Base-by-base conservation (phyloP, 2,888 invertebrate species). In the Monoplex corrugatus region DNA sequence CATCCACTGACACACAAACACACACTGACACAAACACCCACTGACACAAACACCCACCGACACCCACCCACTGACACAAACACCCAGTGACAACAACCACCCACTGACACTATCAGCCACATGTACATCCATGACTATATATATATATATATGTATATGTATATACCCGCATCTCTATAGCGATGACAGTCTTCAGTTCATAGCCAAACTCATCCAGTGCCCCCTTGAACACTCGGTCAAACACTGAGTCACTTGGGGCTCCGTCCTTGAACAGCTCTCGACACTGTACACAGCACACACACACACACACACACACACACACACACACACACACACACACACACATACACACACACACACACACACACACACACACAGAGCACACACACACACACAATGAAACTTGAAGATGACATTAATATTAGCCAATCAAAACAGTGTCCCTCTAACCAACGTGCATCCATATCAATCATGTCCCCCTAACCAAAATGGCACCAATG, bases 191-290 rank as follows among this genome's bases (percentile, higher is more conserved):
- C 80, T 99, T 98, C 89, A 99, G 96, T 96, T 98, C 98, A 96
- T 98, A 98, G 96, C 99, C 98, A 96, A 99, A 99, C 96, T 98
- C 98, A 89, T 97, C 97, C 89, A 99, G 96, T 8, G 98, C 98
- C 95, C 98, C 98, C 94, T 98, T 98, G 96, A 99, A 99, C 92
- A 99, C 98, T 93, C 98, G 97, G 96, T 99, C 99, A 63, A 98
- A 98, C 96, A 98, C 97, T 8, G 97, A 98, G 96, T 95, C 98
- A 93, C 98, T 98, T 89, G 94, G 92, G 84, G 96, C 96, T 87
- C 97, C 97, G 86, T 80, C 88, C 86, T 92, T 92, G 57, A 90
- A 92, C 57, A 94, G 91, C 32, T 92, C 92, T 38, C 89, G 89
- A 72, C 93, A 88, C 94, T 94, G 91, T 6, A 78, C 16, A 43